These are phyloP conservation scores for Intellagama lesueurii DNA, from an alignment of 2,797 vertebrate genomes.

Conservation along the genomic window DNA sequence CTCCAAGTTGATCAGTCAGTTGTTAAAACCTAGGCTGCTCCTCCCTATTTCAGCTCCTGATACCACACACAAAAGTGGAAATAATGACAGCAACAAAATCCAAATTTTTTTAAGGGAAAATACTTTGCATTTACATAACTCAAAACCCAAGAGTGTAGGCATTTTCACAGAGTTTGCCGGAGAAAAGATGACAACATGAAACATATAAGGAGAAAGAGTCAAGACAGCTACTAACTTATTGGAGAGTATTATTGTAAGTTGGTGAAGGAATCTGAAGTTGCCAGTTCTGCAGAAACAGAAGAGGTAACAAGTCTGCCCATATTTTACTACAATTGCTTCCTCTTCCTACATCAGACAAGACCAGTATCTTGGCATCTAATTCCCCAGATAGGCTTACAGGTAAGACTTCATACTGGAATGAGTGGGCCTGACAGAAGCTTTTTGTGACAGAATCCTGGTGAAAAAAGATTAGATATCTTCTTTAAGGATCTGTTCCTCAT, in stretches of 20 bases:
- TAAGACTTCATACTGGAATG: background rate
- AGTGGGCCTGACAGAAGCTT: background rate
- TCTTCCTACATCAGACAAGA: background rate
- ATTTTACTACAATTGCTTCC: background rate
- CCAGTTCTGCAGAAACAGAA: background rate
- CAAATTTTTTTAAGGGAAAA: background rate
- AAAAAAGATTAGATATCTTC: background rate
- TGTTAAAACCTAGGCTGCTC: no score
- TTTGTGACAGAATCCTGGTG: background rate
- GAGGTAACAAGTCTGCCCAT: background rate
- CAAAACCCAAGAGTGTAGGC: background rate
- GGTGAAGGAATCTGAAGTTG: no score
- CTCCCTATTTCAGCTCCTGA: background rate
- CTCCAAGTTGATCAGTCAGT: background rate
- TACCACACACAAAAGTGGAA: background rate
- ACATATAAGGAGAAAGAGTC: background rate
- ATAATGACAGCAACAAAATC: background rate
- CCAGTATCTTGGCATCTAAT: background rate
- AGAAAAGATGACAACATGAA: no score
- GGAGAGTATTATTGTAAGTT: background rate
- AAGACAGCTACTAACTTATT: background rate
- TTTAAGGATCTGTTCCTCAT: background rate
- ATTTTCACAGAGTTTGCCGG: background rate
- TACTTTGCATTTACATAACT: background rate
- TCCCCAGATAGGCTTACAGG: background rate